These are phyloP conservation scores for Aptenodytes patagonicus DNA, from an alignment of 2,113 vertebrate species.

Conservation along the genomic window DNA sequence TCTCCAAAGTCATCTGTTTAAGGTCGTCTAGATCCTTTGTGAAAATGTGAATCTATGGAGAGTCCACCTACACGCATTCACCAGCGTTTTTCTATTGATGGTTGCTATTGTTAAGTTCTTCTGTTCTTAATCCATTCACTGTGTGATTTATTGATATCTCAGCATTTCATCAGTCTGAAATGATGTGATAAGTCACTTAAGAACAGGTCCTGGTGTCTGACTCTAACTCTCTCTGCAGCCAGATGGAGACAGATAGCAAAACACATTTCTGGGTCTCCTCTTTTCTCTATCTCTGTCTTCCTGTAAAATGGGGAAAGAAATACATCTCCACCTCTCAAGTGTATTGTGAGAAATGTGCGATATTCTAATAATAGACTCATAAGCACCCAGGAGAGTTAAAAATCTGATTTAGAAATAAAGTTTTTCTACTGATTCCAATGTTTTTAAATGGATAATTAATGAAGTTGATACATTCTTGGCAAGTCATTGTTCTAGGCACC, in stretches of 20 bases:
- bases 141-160: neutral
- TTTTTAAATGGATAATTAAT: neutral
- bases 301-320: neutral
- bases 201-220: neutral
- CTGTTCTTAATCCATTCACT: neutral
- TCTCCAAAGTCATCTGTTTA: neutral
- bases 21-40: neutral
- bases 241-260: neutral
- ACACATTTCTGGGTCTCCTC: neutral
- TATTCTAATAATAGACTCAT: neutral
- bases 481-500: neutral
- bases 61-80: fast-evolving
- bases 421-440: neutral
- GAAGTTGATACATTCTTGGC: neutral
- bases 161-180: neutral
- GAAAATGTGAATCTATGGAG: neutral
- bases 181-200: neutral
- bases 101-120: neutral
- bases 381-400: neutral
- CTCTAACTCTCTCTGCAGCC: neutral
- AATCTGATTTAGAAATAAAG: neutral
- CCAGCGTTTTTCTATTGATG: neutral
- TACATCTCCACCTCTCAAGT: neutral
- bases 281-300: neutral
- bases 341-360: neutral